Evolutionary conservation across 2,113 vertebrate species (phyloP).

Genomic region (Cheilinus undulatus): DNA sequence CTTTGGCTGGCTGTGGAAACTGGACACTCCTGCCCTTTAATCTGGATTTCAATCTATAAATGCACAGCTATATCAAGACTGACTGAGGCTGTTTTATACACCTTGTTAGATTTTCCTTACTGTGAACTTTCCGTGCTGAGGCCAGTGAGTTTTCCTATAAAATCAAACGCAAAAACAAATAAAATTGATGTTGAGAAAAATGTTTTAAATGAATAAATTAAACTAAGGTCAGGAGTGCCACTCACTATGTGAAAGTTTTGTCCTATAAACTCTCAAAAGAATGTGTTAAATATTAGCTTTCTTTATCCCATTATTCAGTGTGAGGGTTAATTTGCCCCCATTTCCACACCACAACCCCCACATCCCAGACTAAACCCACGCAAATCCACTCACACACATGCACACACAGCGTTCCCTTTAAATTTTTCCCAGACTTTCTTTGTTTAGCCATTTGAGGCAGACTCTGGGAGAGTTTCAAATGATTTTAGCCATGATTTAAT

Average conservation of each 20-base stretch:
- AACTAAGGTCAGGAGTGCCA: not conserved
- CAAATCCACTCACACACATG: constrained; percentile 45
- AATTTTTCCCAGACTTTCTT: constrained; percentile 83
- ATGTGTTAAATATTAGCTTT: constrained; percentile 68
- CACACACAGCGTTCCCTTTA: constrained; percentile 65
- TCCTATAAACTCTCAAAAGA: constrained; percentile 60
- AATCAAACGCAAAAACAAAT: constrained; percentile 8
- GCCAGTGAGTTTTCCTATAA: constrained; percentile 1
- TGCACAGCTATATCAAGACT: constrained; percentile 53
- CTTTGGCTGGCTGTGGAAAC: constrained; percentile 31
- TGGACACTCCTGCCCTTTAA: constrained; percentile 47
- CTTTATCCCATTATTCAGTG: constrained; percentile 73
- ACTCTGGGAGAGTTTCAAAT: constrained; percentile 84
- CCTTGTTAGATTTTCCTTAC: constrained; percentile 32
- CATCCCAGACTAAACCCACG: constrained; percentile 52
- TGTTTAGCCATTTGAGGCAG: constrained; percentile 77
- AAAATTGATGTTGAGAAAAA: not conserved
- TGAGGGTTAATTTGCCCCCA: constrained; percentile 74
- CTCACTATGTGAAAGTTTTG: constrained; percentile 26
- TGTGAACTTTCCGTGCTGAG: constrained; percentile 17
- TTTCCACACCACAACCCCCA: constrained; percentile 65
- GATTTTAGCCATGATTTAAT: constrained; percentile 87
- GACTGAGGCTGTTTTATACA: constrained; percentile 24
- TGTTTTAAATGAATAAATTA: not conserved
- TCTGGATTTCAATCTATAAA: constrained; percentile 61